Evolutionary conservation across 1,140 invertebrate species (phyloP).

Genomic region (Thalassaphorura encarpata): DNA sequence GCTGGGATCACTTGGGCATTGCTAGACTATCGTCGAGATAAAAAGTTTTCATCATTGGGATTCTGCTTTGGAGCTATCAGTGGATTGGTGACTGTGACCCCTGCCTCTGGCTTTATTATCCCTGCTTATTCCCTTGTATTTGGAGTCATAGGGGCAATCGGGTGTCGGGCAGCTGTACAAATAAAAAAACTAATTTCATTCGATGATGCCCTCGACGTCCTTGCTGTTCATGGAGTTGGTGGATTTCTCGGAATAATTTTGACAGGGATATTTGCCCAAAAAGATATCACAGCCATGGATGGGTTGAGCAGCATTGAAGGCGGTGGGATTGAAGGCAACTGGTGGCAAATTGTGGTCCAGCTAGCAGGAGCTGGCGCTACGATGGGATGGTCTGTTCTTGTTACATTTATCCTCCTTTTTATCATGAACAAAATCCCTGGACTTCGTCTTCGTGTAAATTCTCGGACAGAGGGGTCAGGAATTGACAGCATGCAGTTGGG

Average conservation of each 20-base stretch:
- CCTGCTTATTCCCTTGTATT: not conserved
- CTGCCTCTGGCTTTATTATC: not conserved
- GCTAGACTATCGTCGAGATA: not conserved
- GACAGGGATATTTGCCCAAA: constrained; percentile 17
- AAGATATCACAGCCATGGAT: constrained; percentile 15
- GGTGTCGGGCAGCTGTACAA: not conserved
- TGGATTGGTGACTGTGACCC: not conserved
- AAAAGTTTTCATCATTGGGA: not conserved
- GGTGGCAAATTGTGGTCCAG: constrained; percentile 21
- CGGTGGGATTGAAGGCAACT: constrained; percentile 22
- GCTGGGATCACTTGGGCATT: not conserved
- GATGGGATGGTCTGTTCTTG: constrained; percentile 13
- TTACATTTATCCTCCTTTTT: constrained; percentile 24
- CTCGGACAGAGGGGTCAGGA: not conserved
- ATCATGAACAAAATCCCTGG: constrained; percentile 31
- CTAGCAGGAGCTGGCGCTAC: constrained; percentile 5
- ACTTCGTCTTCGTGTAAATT: constrained; percentile 15
- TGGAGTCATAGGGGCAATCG: constrained; percentile 7
- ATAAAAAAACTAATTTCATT: constrained; percentile 1
- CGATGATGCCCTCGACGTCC: constrained; percentile 15
- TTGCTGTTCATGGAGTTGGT: constrained; percentile 14
- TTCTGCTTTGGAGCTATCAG: not conserved
- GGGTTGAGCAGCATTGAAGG: constrained; percentile 1
- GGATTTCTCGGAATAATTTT: constrained; percentile 7
- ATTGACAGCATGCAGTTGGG: constrained; percentile 19